phyloP scores from a whole-genome alignment of 2,113 vertebrate species.

The Lophochroa leadbeateri region DNA sequence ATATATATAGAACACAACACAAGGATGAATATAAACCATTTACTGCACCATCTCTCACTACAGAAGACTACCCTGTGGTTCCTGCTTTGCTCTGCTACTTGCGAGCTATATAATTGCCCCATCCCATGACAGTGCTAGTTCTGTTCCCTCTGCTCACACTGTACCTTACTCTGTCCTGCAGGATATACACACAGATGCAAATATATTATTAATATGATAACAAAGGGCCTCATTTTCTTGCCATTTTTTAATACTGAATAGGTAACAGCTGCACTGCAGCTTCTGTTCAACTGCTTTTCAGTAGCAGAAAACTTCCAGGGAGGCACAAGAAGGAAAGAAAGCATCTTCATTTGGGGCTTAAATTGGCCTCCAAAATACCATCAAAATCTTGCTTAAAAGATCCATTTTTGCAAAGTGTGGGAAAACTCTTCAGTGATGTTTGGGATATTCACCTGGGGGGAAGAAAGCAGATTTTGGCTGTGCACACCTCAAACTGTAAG shows the following conservation, averaged over 20 bases:
- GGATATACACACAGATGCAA: not conserved
- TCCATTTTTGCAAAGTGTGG: not conserved
- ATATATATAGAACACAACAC: not conserved
- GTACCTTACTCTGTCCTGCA: not conserved
- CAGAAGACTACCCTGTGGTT: not conserved
- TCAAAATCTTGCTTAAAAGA: constrained; percentile 6
- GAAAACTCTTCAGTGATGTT: not conserved
- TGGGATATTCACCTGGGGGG: not conserved
- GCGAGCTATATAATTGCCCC: constrained; percentile 6
- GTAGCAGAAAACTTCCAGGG: not conserved
- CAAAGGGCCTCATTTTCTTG: not conserved
- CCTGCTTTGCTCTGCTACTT: constrained; percentile 38
- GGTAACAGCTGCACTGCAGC: not conserved
- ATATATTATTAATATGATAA: constrained; percentile 20
- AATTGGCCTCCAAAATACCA: constrained; percentile 6
- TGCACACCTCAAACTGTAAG: not conserved
- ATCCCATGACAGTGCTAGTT: constrained; percentile 21
- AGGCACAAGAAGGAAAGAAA: not conserved
- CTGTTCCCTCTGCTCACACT: not conserved
- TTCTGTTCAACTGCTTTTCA: constrained; percentile 1
- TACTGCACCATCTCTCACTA: constrained; percentile 2
- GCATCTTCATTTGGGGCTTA: not conserved
- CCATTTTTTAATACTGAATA: not conserved
- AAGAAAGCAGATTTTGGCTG: not conserved
- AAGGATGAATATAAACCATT: not conserved